These are phyloP conservation scores for Therioaphis trifolii DNA, from an alignment of 2,888 invertebrate species.

Conservation along the genomic window DNA sequence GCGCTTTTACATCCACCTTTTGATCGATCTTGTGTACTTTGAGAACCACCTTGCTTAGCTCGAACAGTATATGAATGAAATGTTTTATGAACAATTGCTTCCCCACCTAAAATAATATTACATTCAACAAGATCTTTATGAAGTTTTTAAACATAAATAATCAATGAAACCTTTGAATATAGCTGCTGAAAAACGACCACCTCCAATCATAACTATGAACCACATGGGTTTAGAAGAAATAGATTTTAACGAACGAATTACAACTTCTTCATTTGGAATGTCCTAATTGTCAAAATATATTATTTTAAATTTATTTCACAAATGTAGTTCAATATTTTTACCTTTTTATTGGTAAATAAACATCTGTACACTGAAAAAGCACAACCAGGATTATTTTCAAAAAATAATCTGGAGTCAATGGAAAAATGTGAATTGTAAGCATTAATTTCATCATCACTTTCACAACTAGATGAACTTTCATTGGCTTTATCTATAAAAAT, in stretches of 20 bases:
- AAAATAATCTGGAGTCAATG: slow-evolving; percentile 68
- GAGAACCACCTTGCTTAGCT: slow-evolving; percentile 84
- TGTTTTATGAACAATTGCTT: slow-evolving; percentile 79
- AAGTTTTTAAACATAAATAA: background rate
- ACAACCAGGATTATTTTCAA: slow-evolving; percentile 68
- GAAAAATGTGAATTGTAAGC: slow-evolving; percentile 67
- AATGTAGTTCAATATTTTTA: background rate
- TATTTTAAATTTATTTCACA: background rate
- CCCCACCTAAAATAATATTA: slow-evolving; percentile 68
- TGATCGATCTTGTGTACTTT: slow-evolving; percentile 76
- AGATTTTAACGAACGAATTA: slow-evolving; percentile 24
- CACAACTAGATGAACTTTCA: slow-evolving; percentile 58
- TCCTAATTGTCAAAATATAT: slow-evolving; percentile 18
- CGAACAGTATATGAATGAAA: slow-evolving; percentile 87
- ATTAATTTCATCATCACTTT: slow-evolving; percentile 59
- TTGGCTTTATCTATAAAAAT: slow-evolving; percentile 45
- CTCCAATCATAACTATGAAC: slow-evolving; percentile 85
- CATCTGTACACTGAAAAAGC: slow-evolving; percentile 65
- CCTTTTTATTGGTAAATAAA: slow-evolving; percentile 52
- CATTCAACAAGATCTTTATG: background rate
- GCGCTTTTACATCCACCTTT: slow-evolving; percentile 80
- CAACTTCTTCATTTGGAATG: slow-evolving; percentile 38
- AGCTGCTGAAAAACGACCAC: slow-evolving; percentile 85
- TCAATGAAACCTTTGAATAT: slow-evolving; percentile 72
- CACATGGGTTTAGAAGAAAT: slow-evolving; percentile 71